phyloP scores from a whole-genome alignment of 2,113 vertebrate species.

The Protomyctophum bolini region DNA sequence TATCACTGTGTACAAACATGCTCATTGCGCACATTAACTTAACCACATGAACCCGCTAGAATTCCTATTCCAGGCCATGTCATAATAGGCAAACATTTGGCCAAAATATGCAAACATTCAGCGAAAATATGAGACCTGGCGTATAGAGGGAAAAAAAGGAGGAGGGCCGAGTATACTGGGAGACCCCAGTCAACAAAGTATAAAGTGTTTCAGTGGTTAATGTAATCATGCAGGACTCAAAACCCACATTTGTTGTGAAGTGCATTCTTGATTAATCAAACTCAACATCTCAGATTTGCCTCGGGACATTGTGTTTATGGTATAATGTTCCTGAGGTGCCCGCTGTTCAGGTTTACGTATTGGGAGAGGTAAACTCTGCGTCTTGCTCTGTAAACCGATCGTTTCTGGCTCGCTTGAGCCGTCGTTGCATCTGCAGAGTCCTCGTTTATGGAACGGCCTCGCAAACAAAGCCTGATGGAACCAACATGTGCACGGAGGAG shows the following conservation, averaged over 20 bases:
- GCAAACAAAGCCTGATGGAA: conserved; percentile 61
- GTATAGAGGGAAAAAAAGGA: no score
- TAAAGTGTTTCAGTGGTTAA: no score
- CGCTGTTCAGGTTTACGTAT: conserved; percentile 47
- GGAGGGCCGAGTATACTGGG: no score
- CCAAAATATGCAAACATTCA: no score
- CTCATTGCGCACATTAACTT: no score
- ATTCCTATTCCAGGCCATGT: no score
- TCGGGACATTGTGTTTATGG: conserved; percentile 44
- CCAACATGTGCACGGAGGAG: conserved; percentile 56
- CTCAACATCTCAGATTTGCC: conserved; percentile 34
- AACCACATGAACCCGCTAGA: no score
- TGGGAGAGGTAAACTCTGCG: conserved; percentile 56
- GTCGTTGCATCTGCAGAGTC: conserved; percentile 50
- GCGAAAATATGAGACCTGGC: no score
- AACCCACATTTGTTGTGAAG: conserved; percentile 2
- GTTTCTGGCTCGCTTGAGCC: conserved; percentile 54
- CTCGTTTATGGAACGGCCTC: conserved; percentile 57
- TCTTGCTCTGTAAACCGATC: conserved; percentile 53
- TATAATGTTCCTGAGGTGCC: conserved; percentile 57
- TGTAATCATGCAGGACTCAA: conserved; percentile 13
- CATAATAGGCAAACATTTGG: no score
- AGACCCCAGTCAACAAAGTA: no score
- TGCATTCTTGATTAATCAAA: conserved; percentile 28
- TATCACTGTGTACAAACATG: no score